Conservation (phyloP, 2,888 invertebrate species). For the Phortica okadai region DNA sequence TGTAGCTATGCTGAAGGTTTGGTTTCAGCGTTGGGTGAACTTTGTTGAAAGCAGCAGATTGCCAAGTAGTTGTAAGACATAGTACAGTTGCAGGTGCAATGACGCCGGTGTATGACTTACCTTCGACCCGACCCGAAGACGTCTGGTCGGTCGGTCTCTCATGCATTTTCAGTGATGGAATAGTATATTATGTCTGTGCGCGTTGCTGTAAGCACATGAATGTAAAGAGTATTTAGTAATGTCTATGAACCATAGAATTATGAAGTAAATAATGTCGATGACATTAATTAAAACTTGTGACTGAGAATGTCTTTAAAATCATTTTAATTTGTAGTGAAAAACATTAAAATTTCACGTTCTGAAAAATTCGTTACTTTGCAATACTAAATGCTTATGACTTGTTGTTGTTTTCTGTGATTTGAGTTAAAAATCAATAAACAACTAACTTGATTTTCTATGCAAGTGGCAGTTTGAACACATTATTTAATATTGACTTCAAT, state of each 20-base stretch:
- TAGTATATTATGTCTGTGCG: neutral
- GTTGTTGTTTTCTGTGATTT: slow-evolving; percentile 32
- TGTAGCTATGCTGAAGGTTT: neutral
- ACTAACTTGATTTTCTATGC: slow-evolving; percentile 42
- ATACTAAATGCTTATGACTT: slow-evolving; percentile 32
- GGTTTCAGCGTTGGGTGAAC: neutral
- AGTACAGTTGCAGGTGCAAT: slow-evolving; percentile 9
- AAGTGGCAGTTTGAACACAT: slow-evolving; percentile 19
- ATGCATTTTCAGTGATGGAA: neutral
- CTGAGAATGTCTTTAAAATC: neutral
- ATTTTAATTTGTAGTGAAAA: too few relatives aligned
- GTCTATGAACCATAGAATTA: slow-evolving; percentile 53
- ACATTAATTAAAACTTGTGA: slow-evolving; percentile 61
- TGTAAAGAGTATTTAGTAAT: neutral
- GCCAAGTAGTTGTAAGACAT: neutral
- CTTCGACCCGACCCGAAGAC: too few relatives aligned
- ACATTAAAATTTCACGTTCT: too few relatives aligned
- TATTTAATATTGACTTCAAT: neutral
- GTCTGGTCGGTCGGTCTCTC: neutral
- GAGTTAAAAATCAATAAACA: slow-evolving; percentile 51
- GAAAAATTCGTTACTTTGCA: neutral
- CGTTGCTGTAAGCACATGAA: neutral
- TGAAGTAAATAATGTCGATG: slow-evolving; percentile 66
- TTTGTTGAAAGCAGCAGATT: neutral
- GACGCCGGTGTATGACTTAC: neutral